These are phyloP conservation scores for Calephelis perditalis DNA, from an alignment of 2,888 invertebrate species.

Conservation along the genomic window DNA sequence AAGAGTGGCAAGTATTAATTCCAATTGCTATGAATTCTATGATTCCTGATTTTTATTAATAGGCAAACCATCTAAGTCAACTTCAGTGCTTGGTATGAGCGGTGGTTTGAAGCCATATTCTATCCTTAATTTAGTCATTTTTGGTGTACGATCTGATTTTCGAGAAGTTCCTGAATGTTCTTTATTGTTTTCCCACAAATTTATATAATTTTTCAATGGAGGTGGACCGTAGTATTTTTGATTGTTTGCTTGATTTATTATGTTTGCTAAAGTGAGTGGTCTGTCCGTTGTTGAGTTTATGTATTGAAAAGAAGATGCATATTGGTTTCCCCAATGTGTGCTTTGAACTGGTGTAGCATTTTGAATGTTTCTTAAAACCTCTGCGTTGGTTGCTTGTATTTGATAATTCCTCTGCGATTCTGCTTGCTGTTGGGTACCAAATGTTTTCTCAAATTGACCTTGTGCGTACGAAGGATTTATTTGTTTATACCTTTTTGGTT, in stretches of 20 bases:
- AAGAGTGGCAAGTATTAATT: no score
- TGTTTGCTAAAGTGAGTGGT: constrained; percentile 36
- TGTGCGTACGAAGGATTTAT: constrained; percentile 26
- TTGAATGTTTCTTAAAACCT: constrained; percentile 26
- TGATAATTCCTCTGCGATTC: constrained; percentile 34
- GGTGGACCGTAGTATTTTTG: constrained; percentile 69
- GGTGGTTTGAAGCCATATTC: constrained; percentile 92
- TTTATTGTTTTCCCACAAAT: constrained; percentile 44
- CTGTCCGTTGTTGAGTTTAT: constrained; percentile 43
- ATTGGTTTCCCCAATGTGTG: constrained; percentile 57
- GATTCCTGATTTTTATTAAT: constrained; percentile 49
- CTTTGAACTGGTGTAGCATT: constrained; percentile 36
- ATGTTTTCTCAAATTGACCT: constrained; percentile 24
- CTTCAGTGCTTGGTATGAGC: constrained; percentile 87
- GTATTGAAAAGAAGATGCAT: constrained; percentile 59
- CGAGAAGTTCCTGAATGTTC: constrained; percentile 66
- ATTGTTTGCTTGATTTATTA: constrained; percentile 38
- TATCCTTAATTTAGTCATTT: constrained; percentile 76
- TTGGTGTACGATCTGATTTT: constrained; percentile 76
- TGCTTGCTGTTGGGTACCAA: constrained; percentile 29
- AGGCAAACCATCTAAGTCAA: constrained; percentile 85
- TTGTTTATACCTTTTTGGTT: constrained; percentile 34
- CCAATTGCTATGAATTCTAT: no score
- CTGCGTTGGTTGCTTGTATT: constrained; percentile 28
- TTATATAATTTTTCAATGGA: constrained; percentile 51